Base-by-base conservation (phyloP, 2,797 vertebrate species). In the Crossoptilon crossoptilon region DNA sequence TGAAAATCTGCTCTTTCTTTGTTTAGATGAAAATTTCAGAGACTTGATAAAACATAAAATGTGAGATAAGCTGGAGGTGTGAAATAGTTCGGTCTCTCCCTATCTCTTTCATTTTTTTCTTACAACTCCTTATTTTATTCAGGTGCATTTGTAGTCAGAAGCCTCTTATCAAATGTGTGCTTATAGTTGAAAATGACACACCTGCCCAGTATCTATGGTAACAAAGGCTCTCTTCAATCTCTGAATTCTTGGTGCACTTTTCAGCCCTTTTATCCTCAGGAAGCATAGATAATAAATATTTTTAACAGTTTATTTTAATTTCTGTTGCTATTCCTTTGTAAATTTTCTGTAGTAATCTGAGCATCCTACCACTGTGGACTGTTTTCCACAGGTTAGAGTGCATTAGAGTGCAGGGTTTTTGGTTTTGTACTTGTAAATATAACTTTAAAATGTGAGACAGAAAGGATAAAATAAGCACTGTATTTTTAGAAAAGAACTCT, bases 151-250 rank as follows among this genome's bases (percentile, higher is more conserved):
- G 93, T 93, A 97, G 91, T 96, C 84, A 91, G 87, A 92, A 94
- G 78, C 87, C 94, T 96, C 96, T 95, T 96, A 97, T 98, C 93
- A 96, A 96, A 94, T 93, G 66, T 96, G 94, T 96, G 93, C 93
- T 96, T 97, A 94, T 94, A 93, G 94, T 91, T 95, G 93, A 94
- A 95, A 97, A 97, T 96, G 97, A 96, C 97, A 97, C 96, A 97
- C 96, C 96, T 97, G 96, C 95, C 96, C 96, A 97, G 97, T 98
- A 97, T 97, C 97, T 97, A 97, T 98, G 97, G 97, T 96, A 98
- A 98, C 97, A 97, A 96, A 96, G 78, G 90, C 95, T 97, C 91
- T 96, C 93, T 96, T 97, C 96, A 96, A 91, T 96, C 93, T 97
- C 92, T 95, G 85, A 80, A 90, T 96, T 93, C 96, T 93, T 91